Evolutionary conservation across 2,888 invertebrate genomes (phyloP), one percentile per base, ranked within the genome.

Genomic region (Synanthedon vespiformis): DNA sequence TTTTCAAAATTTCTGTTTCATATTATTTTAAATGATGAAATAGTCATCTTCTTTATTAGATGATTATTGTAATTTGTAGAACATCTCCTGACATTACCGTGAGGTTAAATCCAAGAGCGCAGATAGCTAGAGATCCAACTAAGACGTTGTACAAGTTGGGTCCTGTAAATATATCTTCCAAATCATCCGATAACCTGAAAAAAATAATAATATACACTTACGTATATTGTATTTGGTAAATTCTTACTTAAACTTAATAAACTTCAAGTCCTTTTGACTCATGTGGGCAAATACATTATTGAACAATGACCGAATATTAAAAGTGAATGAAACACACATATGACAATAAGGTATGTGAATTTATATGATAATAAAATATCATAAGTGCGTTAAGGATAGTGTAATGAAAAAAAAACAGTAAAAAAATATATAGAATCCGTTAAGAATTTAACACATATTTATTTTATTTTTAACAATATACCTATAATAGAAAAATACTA

Each of bases 31-130:
- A 22, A 22, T 22, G 5, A 22, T 22, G 5, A 22, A 22, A 22
- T 22, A 5, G 5, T 22, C 1, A 5, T 22, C 22, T 22, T 22
- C 22, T 22, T 22, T 22, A 22, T 22, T 22, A 22, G 4, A 22
- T 22, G 4, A 22, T 22, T 4, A 1, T 4, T 22, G 4, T 22
- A 22, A 22, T 22, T 22, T 22, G 22, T 22, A 22, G n/a, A n/a
- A n/a, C 4, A 22, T 3, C 18, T 22, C 4, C 4, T 22, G 10
- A 10, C 18, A 11, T 61, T 69, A 84, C 85, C 71, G 74, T 77
- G 56, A 85, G 64, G 66, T 79, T 82, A 58, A 85, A 85, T 52
- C 82, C 81, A 10, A 83, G 71, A 34, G 77, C 83, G 57, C 85
- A 85, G 64, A 84, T 84, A 66, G 77, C 72, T 40, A 82, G 50